Evolutionary conservation across 2,113 vertebrate genomes (phyloP).

Genomic region (Pseudolaguvia tuberculata): DNA sequence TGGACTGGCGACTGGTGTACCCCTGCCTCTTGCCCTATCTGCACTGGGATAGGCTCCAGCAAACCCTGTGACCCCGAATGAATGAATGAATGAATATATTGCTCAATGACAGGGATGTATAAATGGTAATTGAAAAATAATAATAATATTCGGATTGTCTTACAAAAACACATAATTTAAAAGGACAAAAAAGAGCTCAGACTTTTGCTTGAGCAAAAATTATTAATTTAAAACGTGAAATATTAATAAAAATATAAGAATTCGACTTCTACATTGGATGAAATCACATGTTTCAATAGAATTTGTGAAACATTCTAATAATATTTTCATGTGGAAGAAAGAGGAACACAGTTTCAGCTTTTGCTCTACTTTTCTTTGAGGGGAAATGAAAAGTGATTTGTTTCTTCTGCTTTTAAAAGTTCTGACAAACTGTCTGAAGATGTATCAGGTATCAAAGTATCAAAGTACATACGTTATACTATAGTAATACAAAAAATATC

Average conservation of each 20-base stretch:
- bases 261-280: background rate
- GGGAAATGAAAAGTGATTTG: slow-evolving; percentile 30
- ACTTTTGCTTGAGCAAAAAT: no score
- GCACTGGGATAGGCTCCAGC: no score
- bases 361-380: background rate
- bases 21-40: no score
- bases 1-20: no score
- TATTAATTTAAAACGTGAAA: no score
- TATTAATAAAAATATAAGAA: no score
- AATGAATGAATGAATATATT: no score
- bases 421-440: background rate
- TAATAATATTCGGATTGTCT: no score
- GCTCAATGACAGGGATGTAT: no score
- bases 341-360: slow-evolving; percentile 9
- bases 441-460: background rate
- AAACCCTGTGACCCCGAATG: no score
- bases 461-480: background rate
- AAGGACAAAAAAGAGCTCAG: no score
- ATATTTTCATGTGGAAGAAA: slow-evolving; percentile 35
- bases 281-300: slow-evolving; percentile 41
- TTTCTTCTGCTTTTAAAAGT: slow-evolving; percentile 2
- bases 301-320: slow-evolving; percentile 29
- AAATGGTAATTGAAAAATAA: no score
- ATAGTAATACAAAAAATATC: background rate
- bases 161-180: background rate